Conservation (phyloP, 1,140 invertebrate genomes). For the Probaryconus sp. region DNA sequence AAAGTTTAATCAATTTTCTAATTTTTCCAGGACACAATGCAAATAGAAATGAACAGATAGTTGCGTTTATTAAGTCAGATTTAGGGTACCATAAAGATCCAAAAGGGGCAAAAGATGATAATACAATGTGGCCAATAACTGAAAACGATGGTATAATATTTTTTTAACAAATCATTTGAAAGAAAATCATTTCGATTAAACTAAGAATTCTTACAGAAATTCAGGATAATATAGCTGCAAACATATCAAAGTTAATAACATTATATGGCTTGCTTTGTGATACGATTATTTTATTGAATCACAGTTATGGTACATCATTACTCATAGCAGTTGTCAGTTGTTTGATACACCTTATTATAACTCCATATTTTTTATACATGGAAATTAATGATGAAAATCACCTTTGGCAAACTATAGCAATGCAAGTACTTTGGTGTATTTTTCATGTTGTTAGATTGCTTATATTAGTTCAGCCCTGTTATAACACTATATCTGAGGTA, state of each 20-base stretch:
- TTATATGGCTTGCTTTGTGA: slow-evolving; percentile 72
- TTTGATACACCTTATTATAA: slow-evolving; percentile 84
- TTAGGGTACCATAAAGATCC: slow-evolving; percentile 46
- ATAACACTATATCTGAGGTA: slow-evolving; percentile 79
- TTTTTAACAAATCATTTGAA: too few relatives aligned
- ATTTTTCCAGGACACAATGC: slow-evolving; percentile 40
- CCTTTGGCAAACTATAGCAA: slow-evolving; percentile 73
- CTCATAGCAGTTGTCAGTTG: slow-evolving; percentile 82
- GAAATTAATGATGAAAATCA: slow-evolving; percentile 77
- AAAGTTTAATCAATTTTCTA: too few relatives aligned
- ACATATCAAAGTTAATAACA: slow-evolving; percentile 67
- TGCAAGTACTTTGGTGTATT: slow-evolving; percentile 83
- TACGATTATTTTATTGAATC: slow-evolving; percentile 67
- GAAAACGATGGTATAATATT: slow-evolving; percentile 62
- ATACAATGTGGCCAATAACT: slow-evolving; percentile 55
- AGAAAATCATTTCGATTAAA: slow-evolving; percentile 1
- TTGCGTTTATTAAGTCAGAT: slow-evolving; percentile 51
- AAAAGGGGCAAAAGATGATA: slow-evolving; percentile 59
- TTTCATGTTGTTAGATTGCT: slow-evolving; percentile 81
- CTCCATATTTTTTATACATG: slow-evolving; percentile 84
- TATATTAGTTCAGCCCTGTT: slow-evolving; percentile 83
- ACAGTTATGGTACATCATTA: slow-evolving; percentile 80
- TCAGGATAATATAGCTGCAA: slow-evolving; percentile 48
- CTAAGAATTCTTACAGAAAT: slow-evolving; percentile 42
- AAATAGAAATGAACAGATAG: slow-evolving; percentile 56